Percentiles rank a stretch among this genome's conserved stretches.
Conservation (phyloP, 2,888 invertebrate genomes). For the Ornithoptera priamus region DNA sequence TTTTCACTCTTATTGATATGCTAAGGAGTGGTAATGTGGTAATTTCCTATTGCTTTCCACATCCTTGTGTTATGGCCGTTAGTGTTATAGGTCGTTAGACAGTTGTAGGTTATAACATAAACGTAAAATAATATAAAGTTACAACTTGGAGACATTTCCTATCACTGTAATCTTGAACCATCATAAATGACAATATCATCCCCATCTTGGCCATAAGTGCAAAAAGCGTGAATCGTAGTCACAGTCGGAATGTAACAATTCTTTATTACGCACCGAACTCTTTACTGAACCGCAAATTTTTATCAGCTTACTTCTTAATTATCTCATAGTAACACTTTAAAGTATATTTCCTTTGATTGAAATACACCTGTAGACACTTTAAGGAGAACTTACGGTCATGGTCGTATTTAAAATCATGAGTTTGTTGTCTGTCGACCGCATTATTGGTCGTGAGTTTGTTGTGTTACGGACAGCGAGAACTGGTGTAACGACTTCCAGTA, state of each 20-base stretch:
- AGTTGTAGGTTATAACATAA: neutral
- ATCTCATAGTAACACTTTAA: conserved; percentile 4
- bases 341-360: conserved; percentile 11
- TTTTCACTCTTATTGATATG: too few species aligned
- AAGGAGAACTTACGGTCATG: conserved; percentile 44
- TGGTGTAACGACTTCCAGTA: conserved; percentile 1
- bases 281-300: conserved; percentile 50
- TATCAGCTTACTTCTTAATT: conserved; percentile 31
- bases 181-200: conserved; percentile 35
- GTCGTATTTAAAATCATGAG: conserved; percentile 45
- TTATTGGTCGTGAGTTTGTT: conserved; percentile 42
- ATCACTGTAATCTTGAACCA: conserved; percentile 34
- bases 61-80: too few species aligned
- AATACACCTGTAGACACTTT: conserved; percentile 29
- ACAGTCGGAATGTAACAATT: conserved; percentile 48
- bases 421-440: conserved; percentile 46
- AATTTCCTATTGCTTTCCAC: neutral
- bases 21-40: too few species aligned
- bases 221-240: conserved; percentile 57
- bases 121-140: neutral
- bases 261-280: conserved; percentile 55
- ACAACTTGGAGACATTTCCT: conserved; percentile 29
- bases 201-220: conserved; percentile 53
- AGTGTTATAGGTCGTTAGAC: neutral
- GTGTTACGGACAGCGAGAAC: conserved; percentile 33